Conservation (phyloP, 2,113 vertebrate species). For the Brachyhypopomus gauderio region DNA sequence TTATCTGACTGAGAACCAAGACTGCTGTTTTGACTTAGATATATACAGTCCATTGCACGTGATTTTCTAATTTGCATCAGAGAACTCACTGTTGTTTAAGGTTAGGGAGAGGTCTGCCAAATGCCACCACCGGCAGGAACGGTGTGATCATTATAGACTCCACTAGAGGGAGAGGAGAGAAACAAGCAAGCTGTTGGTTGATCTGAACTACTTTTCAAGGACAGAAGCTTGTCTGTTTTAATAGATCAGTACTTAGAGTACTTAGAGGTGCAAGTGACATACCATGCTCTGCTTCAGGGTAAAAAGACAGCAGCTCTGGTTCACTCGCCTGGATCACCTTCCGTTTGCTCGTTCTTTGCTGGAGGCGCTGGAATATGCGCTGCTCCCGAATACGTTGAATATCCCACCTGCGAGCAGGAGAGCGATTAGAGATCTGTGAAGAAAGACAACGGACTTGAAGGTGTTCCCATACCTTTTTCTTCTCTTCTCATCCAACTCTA, state of each 20-base stretch:
- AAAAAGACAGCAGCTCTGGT: slow-evolving; percentile 88
- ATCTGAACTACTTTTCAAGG: neutral
- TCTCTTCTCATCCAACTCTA: slow-evolving; percentile 89
- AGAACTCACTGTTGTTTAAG: slow-evolving; percentile 84
- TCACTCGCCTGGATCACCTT: slow-evolving; percentile 89
- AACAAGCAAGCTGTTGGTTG: slow-evolving; percentile 12
- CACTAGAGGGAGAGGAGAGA: slow-evolving; percentile 71
- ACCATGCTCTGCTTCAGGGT: slow-evolving; percentile 87
- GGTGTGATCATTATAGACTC: slow-evolving; percentile 87
- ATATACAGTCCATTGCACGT: neutral
- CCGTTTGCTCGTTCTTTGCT: slow-evolving; percentile 89
- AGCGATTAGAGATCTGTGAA: neutral
- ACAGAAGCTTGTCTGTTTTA: neutral
- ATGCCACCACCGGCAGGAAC: slow-evolving; percentile 87
- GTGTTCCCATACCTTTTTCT: slow-evolving; percentile 79
- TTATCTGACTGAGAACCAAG: neutral
- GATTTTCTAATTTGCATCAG: neutral
- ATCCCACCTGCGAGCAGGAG: slow-evolving; percentile 78
- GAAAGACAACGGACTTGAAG: neutral
- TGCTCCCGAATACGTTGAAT: slow-evolving; percentile 91
- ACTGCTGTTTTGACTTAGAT: neutral
- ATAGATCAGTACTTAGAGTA: neutral
- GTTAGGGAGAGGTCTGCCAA: slow-evolving; percentile 86
- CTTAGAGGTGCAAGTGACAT: slow-evolving; percentile 62
- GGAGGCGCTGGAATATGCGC: slow-evolving; percentile 86